Percentiles rank a stretch among this genome's conserved stretches.
phyloP scores from a whole-genome alignment of 2,113 vertebrate species.

The Perccottus glenii region DNA sequence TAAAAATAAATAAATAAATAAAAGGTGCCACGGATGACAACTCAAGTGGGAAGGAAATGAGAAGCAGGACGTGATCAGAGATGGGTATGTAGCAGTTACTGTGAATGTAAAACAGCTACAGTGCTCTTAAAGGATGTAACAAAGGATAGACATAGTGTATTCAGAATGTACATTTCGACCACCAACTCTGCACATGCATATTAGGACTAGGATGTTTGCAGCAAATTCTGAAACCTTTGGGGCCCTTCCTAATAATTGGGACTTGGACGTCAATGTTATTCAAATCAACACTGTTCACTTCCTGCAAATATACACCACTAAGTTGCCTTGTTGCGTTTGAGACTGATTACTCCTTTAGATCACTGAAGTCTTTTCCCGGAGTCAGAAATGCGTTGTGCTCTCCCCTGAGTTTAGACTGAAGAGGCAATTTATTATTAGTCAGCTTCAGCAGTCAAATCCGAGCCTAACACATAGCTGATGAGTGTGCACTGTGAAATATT shows the following conservation, averaged over 20 bases:
- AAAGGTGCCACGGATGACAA: slow-evolving; percentile 13
- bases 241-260: too few relatives aligned
- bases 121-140: neutral
- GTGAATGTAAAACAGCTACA: neutral
- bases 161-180: too few relatives aligned
- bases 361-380: slow-evolving; percentile 2
- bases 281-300: neutral
- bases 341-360: neutral
- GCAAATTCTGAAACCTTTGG: too few relatives aligned
- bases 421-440: slow-evolving; percentile 12
- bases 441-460: slow-evolving; percentile 3
- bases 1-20: too few relatives aligned
- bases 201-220: too few relatives aligned
- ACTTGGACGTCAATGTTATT: too few relatives aligned
- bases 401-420: slow-evolving; percentile 10
- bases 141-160: too few relatives aligned
- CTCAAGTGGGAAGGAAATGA: slow-evolving; percentile 6
- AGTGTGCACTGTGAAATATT: neutral
- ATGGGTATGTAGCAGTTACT: neutral
- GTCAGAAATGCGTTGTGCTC: slow-evolving; percentile 1
- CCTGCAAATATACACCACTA: neutral
- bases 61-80: slow-evolving; percentile 2
- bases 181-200: too few relatives aligned
- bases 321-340: neutral
- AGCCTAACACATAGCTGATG: neutral